A percentile compares a stretch with the other conserved stretches of the same genome.
Evolutionary conservation across 2,797 vertebrate species (phyloP).

Genomic region (Myoxocephalus aenaeus): DNA sequence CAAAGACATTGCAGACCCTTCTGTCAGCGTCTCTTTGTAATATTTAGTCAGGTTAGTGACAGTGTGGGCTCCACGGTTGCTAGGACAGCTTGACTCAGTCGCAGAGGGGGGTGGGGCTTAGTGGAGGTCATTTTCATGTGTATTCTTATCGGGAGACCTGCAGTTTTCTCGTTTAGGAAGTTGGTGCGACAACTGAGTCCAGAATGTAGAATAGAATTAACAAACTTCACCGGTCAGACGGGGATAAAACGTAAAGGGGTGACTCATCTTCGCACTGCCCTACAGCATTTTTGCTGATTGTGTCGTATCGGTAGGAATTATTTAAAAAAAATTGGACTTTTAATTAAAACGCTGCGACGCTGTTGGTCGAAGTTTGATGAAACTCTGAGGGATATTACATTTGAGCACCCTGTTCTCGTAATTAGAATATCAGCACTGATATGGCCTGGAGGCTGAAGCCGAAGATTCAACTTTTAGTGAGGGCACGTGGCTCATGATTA

Average conservation of each 20-base stretch:
- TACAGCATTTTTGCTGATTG: background rate
- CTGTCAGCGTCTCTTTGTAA: too few relatives aligned
- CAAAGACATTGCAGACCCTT: too few relatives aligned
- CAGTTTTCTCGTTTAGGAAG: background rate
- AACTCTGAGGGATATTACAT: background rate
- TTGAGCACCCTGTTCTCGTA: background rate
- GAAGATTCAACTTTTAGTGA: background rate
- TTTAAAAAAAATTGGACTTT: background rate
- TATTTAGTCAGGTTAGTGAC: too few relatives aligned
- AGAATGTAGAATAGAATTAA: background rate
- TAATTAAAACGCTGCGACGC: background rate
- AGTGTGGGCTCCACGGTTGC: too few relatives aligned
- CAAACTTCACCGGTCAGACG: background rate
- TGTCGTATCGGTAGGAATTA: background rate
- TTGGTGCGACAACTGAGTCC: background rate
- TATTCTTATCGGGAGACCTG: background rate
- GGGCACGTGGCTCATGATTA: background rate
- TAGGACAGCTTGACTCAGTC: too few relatives aligned
- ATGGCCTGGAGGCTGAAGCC: background rate
- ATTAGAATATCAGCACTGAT: background rate
- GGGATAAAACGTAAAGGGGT: background rate
- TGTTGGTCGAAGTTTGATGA: background rate
- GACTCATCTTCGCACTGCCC: background rate
- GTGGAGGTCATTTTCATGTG: background rate
- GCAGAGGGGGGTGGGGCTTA: too few relatives aligned